Conservation (phyloP, 2,888 invertebrate species). For the Euphydryas editha region DNA sequence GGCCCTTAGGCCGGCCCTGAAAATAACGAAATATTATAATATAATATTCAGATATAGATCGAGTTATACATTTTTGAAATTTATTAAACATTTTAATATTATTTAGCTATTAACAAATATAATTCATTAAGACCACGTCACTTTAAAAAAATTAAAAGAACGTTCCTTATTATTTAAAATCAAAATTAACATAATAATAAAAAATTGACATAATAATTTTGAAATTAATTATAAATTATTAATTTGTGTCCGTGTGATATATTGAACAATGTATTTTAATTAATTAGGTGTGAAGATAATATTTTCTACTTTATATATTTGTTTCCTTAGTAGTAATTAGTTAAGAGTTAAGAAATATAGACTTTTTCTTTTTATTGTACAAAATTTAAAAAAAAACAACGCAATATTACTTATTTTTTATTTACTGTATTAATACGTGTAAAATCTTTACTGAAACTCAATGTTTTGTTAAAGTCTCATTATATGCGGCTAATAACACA, state of each 20-base stretch:
- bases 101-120: not conserved
- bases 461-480: not conserved
- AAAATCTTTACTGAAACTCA: too few relatives aligned
- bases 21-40: too few relatives aligned
- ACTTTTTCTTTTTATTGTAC: not conserved
- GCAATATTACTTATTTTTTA: not conserved
- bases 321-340: not conserved
- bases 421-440: not conserved
- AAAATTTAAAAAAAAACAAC: not conserved
- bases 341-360: not conserved
- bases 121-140: not conserved
- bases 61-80: too few relatives aligned
- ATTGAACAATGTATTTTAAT: conserved; percentile 23
- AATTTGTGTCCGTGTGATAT: conserved; percentile 23
- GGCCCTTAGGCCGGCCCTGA: too few relatives aligned
- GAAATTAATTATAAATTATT: conserved; percentile 7
- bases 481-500: not conserved
- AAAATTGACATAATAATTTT: conserved; percentile 20
- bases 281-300: not conserved
- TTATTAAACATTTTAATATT: not conserved
- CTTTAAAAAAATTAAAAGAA: not conserved
- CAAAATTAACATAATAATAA: conserved; percentile 16
- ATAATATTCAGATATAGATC: too few relatives aligned
- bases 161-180: conserved; percentile 15
- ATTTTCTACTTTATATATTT: not conserved